Conservation (phyloP, 2,113 vertebrate genomes). For the Vulpes ferrilata region DNA sequence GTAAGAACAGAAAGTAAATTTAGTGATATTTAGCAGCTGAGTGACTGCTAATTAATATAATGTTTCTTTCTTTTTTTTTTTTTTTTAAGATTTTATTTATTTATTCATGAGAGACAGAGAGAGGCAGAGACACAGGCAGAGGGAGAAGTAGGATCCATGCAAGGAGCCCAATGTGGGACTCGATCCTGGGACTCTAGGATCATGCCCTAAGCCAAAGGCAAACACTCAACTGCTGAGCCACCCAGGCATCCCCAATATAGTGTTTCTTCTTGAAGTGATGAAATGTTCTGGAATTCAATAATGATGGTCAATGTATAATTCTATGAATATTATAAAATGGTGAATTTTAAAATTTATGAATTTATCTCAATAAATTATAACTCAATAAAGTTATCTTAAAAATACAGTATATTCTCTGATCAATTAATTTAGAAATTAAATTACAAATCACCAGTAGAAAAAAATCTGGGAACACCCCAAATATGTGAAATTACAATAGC, state of each 20-base stretch:
- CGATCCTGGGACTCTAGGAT: no score
- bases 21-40: not conserved
- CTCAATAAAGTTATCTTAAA: not conserved
- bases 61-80: not conserved
- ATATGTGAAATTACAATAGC: not conserved
- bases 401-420: not conserved
- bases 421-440: not conserved
- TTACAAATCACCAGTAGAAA: not conserved
- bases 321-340: not conserved
- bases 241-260: not conserved
- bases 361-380: not conserved
- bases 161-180: no score
- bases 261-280: not conserved
- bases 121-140: no score
- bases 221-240: no score
- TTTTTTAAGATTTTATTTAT: no score
- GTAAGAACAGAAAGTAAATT: not conserved
- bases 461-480: not conserved
- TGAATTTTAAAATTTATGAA: not conserved
- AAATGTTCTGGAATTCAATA: not conserved
- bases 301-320: not conserved
- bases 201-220: no score
- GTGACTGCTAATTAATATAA: not conserved
- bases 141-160: no score
- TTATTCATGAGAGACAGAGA: no score